Evolutionary conservation across 1,140 invertebrate species (phyloP), one percentile per base, ranked within the genome.

Genomic region (Phymastichus coffea): DNA sequence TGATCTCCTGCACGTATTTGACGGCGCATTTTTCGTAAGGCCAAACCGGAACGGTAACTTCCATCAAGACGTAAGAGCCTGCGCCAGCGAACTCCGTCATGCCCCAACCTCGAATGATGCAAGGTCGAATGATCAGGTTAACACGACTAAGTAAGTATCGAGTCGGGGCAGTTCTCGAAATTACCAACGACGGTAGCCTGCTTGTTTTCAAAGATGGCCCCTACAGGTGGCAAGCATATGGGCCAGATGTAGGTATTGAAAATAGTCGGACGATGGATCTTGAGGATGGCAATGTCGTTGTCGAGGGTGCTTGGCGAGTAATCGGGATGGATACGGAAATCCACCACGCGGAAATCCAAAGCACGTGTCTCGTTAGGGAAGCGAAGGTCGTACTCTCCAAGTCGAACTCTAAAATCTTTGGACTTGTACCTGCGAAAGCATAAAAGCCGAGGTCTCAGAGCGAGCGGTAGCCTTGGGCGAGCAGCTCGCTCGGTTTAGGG

Each of bases 231-330:
- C 19, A 94, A 78, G 71, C 93, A 95, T 40, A 94, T 86, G 0
- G 91, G 92, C 85, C 90, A 90, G 20, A 94, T 90, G 67, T 92
- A 91, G 2, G 83, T 84, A 62, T 88, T 88, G 69, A 91, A 93
- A 2, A 82, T 77, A 0, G 89, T 87, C 0, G 87, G 77, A 12
- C 83, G 76, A 35, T 85, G 80, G 4, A 94, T 77, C 69, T 87
- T 88, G 19, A 94, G 61, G n/a, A 94, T 84, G 0, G 90, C 88
- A 47, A 94, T 88, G 66, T 95, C 92, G 66, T 94, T 85, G 51
- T 87, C 84, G 71, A 90, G 92, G 9, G 81, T 88, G 6, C 81
- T 68, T 0, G 77, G 65, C 61, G 87, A 80, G 71, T 85, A 92
- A 26, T 85, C 78, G 41, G 82, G 74, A 69, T 93, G 90, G 12